These are phyloP conservation scores for Acanthosepion esculentum DNA, from an alignment of 2,888 invertebrate species.

Conservation along the genomic window DNA sequence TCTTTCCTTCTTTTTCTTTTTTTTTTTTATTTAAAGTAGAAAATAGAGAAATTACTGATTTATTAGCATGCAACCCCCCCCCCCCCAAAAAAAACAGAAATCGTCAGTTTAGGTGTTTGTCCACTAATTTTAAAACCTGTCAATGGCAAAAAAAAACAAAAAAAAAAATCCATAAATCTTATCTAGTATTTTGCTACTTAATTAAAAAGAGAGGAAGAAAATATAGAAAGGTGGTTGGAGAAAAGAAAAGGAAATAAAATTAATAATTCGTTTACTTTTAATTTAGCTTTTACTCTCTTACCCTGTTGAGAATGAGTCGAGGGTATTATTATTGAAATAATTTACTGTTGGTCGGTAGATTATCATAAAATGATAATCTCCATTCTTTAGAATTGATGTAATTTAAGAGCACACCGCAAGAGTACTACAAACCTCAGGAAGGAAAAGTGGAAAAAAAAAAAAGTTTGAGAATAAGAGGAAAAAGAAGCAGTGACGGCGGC, in stretches of 20 bases:
- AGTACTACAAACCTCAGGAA: conserved; percentile 5
- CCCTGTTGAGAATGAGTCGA: no score
- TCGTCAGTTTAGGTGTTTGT: neutral
- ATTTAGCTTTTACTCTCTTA: no score
- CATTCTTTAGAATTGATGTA: neutral
- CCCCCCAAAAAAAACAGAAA: neutral
- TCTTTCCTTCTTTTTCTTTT: no score
- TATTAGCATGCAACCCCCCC: neutral
- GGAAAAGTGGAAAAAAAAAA: neutral
- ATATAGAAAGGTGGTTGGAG: no score
- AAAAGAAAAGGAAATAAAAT: no score
- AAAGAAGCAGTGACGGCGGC: neutral
- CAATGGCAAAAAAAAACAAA: no score
- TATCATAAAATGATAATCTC: neutral
- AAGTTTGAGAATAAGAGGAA: neutral
- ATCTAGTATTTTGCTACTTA: no score
- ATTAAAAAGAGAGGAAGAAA: no score
- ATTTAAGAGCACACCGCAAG: conserved; percentile 2
- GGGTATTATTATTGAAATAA: neutral
- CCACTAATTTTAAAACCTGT: no score
- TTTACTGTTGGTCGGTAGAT: neutral
- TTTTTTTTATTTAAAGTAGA: neutral
- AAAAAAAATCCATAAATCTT: no score
- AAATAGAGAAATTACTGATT: neutral
- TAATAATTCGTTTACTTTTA: no score